Conservation (phyloP, 1,140 invertebrate genomes). For the Solenopsis invicta region DNA sequence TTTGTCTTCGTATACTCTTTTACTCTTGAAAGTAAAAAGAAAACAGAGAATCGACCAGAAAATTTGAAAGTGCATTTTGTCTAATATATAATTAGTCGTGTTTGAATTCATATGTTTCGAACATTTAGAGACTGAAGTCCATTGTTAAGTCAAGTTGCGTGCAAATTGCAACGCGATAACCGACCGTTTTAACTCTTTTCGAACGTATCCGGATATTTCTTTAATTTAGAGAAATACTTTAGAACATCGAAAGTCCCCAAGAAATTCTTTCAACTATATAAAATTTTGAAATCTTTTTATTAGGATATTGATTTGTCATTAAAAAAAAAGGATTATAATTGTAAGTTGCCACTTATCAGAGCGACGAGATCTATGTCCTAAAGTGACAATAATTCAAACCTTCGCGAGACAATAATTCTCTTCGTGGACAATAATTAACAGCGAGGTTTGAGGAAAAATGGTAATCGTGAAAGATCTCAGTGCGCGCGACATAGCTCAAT, state of each 20-base stretch:
- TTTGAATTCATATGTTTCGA: conserved; percentile 22
- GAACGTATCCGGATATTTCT: neutral
- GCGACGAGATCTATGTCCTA: conserved; percentile 7
- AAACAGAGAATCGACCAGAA: neutral
- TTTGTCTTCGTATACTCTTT: neutral
- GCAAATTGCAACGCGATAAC: neutral
- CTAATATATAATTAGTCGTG: neutral
- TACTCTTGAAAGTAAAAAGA: conserved; percentile 10
- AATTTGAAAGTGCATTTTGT: conserved; percentile 16
- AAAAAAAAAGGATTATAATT: neutral
- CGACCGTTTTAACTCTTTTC: neutral
- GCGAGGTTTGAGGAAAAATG: conserved; percentile 56
- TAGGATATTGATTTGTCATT: conserved; percentile 13
- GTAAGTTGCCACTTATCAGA: neutral
- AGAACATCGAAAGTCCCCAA: neutral
- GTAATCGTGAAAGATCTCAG: conserved; percentile 25
- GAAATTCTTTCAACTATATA: conserved; percentile 15
- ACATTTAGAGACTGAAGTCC: conserved; percentile 27
- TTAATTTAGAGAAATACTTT: conserved; percentile 10
- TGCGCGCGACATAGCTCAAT: conserved; percentile 54
- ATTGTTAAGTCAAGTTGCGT: conserved; percentile 14
- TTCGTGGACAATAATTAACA: conserved; percentile 61
- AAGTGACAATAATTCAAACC: conserved; percentile 76
- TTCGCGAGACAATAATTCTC: conserved; percentile 68
- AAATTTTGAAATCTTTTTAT: neutral